Percentiles rank a stretch among this genome's conserved stretches.
phyloP scores from a whole-genome alignment of 2,113 vertebrate genomes.

The Paratilapia polleni region DNA sequence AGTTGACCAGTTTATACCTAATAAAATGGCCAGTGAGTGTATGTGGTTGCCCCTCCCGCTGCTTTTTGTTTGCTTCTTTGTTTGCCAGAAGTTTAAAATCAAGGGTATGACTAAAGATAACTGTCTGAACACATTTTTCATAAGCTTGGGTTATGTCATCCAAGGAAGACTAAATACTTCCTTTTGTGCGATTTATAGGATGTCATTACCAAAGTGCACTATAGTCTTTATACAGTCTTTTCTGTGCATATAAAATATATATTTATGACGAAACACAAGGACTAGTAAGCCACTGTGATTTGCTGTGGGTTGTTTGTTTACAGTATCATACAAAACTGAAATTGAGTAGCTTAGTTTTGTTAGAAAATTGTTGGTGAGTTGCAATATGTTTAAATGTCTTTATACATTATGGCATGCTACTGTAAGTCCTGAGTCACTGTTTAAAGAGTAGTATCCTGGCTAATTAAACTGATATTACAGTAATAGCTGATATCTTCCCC shows the following conservation, averaged over 20 bases:
- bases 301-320: no score
- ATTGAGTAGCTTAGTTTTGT: neutral
- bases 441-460: neutral
- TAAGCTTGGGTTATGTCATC: neutral
- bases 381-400: neutral
- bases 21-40: neutral
- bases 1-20: neutral
- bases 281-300: neutral
- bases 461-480: neutral
- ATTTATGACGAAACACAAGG: rapidly evolving
- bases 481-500: neutral
- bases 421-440: neutral
- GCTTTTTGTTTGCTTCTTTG: neutral
- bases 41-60: neutral
- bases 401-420: neutral
- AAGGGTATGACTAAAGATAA: neutral
- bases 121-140: neutral
- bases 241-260: neutral
- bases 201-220: no score
- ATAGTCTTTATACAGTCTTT: neutral
- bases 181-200: no score
- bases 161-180: no score
- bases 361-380: neutral
- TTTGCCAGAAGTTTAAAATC: neutral
- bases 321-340: neutral